These are phyloP conservation scores for Amiota minor DNA, from an alignment of 2,888 invertebrate genomes.

Conservation along the genomic window DNA sequence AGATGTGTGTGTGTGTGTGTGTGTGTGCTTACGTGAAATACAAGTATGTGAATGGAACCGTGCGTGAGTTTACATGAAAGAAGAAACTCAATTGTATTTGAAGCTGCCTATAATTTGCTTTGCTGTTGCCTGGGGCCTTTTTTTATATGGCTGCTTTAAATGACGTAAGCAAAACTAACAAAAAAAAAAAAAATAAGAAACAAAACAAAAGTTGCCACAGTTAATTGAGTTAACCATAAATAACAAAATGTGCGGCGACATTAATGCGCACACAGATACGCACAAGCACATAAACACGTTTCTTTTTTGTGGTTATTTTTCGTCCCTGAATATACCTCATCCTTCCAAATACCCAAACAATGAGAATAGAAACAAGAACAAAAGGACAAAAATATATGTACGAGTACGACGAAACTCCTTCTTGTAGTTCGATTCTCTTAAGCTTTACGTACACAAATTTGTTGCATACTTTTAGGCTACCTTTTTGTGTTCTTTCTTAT, in stretches of 20 bases:
- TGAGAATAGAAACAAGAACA: neutral
- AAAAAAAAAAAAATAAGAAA: neutral
- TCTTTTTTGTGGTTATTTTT: too few relatives aligned
- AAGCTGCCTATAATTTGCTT: neutral
- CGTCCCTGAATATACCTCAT: too few relatives aligned
- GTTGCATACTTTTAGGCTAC: slow-evolving; percentile 47
- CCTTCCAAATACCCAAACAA: neutral
- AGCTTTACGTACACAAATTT: neutral
- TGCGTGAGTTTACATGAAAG: too few relatives aligned
- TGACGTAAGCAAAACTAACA: slow-evolving; percentile 43
- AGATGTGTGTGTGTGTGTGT: slow-evolving; percentile 15
- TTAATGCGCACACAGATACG: neutral
- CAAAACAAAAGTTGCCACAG: slow-evolving; percentile 47
- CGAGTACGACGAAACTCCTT: neutral
- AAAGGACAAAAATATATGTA: neutral
- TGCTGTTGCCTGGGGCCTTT: neutral
- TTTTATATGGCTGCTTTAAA: slow-evolving; percentile 29
- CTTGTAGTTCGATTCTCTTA: neutral
- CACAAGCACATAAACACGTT: neutral
- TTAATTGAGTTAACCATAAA: slow-evolving; percentile 51
- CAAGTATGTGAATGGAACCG: neutral
- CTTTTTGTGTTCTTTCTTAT: neutral
- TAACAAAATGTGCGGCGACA: neutral
- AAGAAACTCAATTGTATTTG: too few relatives aligned
- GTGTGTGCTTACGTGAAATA: slow-evolving; percentile 11